Base-by-base conservation (phyloP, 2,888 invertebrate species). In the Ditula angustiorana region DNA sequence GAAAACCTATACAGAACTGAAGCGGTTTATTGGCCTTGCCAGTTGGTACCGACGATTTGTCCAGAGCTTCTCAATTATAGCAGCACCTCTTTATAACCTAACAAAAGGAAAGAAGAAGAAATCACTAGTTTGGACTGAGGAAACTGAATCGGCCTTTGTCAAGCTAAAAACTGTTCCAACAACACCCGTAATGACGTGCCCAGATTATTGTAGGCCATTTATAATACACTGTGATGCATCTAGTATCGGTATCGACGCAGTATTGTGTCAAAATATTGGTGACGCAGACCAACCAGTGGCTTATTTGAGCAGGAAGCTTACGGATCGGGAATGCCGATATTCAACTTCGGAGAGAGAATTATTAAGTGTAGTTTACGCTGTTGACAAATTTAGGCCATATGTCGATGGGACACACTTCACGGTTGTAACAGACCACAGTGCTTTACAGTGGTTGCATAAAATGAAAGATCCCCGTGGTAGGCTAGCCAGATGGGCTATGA, bases 371-470 rank as follows among this genome's bases (percentile, higher is more conserved):
- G 50, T 50, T 10, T 28, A 28, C 8, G 50, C 50, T 2, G 8
- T 50, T 16, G 50, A 50, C 5, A 50, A 50, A 11, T 50, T 50
- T 28, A 50, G 50, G 50, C 50, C 67, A 23, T 76, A 69, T 62
- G 24, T 69, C 10, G 70, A 71, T 52, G 74, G 73, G 1, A 69
- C 69, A 10, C 52, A 62, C 3, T 74, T 75, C 33, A 70, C 21
- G 0, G 67, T 75, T 0, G 24, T 71, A 7, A 69, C 78, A 1
- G 77, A 78, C 63, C 73, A 75, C 41, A 61, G 67, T 11, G 72
- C 72, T 8, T 56, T 80, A 1, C 53, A 70, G 30, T 77, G 75
- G 74, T 65, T 80, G 0, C 61, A 74, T n/a, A n/a, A n/a, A n/a
- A n/a, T n/a, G n/a, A n/a, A n/a, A n/a, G n/a, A n/a, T n/a, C n/a